Evolutionary conservation across 2,888 invertebrate species (phyloP).

Genomic region (Syrphus vitripennis): DNA sequence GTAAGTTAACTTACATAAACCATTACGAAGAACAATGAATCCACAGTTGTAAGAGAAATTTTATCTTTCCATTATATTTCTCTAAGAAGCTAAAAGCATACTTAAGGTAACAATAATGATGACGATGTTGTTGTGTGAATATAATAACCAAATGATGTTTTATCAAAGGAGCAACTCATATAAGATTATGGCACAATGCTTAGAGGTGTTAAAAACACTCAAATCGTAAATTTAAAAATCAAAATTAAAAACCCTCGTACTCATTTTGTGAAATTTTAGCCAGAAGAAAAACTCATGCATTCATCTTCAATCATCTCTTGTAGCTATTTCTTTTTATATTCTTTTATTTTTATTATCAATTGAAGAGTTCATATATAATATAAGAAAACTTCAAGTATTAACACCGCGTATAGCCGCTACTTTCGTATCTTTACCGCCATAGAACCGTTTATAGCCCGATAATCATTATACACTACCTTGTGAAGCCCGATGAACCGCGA

Average conservation of each 20-base stretch:
- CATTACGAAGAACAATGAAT: neutral
- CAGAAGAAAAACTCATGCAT: constrained; percentile 43
- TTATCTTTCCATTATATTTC: neutral
- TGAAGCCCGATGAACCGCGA: constrained; percentile 64
- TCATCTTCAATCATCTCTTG: neutral
- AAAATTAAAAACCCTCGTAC: constrained; percentile 19
- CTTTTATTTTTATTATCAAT: neutral
- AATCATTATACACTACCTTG: constrained; percentile 70
- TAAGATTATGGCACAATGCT: constrained; percentile 35
- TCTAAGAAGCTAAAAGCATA: constrained; percentile 9
- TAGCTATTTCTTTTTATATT: neutral
- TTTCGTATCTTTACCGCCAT: neutral
- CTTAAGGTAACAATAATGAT: constrained; percentile 16
- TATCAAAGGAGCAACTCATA: constrained; percentile 26
- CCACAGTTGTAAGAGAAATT: neutral
- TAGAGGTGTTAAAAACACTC: constrained; percentile 53
- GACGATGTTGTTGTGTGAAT: neutral
- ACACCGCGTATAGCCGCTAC: constrained; percentile 6
- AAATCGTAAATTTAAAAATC: constrained; percentile 46
- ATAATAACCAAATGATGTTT: constrained; percentile 15
- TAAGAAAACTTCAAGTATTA: constrained; percentile 55
- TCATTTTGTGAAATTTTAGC: constrained; percentile 38
- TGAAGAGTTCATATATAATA: neutral
- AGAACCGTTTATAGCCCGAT: constrained; percentile 63
- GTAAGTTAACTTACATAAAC: neutral